A percentile compares a stretch with the other conserved stretches of the same genome.
Conservation (phyloP, 2,888 invertebrate species). For the Apamea monoglypha region DNA sequence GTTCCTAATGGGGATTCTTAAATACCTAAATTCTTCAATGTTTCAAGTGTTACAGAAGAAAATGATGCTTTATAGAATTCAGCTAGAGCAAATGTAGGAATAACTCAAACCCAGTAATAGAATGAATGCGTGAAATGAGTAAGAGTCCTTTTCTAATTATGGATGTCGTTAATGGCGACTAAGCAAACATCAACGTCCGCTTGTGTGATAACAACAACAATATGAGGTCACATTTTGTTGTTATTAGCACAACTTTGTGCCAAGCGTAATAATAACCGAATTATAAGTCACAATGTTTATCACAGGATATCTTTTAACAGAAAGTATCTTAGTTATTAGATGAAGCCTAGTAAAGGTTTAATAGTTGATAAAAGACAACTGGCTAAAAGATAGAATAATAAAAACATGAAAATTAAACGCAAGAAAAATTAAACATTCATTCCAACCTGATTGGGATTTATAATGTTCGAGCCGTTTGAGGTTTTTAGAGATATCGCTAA, state of each 20-base stretch:
- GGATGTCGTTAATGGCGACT: background rate
- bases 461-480: no score
- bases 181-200: background rate
- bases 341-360: background rate
- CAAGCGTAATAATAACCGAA: background rate
- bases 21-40: background rate
- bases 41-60: background rate
- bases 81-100: background rate
- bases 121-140: background rate
- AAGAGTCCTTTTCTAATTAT: background rate
- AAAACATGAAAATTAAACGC: no score
- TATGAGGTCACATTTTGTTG: background rate
- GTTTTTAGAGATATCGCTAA: no score
- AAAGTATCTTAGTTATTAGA: background rate
- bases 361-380: no score
- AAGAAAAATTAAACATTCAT: no score
- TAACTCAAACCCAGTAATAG: no score
- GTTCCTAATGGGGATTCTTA: conserved; percentile 24
- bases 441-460: no score
- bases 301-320: background rate
- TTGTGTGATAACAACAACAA: background rate
- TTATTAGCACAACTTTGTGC: background rate
- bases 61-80: background rate
- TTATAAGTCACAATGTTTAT: background rate
- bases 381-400: background rate